A percentile compares a stretch with the other conserved stretches of the same genome.
Evolutionary conservation across 30 jellyfish, hydroid and myxozoan species (phyloP).

Genomic region (Pseudorhiza aurosa): DNA sequence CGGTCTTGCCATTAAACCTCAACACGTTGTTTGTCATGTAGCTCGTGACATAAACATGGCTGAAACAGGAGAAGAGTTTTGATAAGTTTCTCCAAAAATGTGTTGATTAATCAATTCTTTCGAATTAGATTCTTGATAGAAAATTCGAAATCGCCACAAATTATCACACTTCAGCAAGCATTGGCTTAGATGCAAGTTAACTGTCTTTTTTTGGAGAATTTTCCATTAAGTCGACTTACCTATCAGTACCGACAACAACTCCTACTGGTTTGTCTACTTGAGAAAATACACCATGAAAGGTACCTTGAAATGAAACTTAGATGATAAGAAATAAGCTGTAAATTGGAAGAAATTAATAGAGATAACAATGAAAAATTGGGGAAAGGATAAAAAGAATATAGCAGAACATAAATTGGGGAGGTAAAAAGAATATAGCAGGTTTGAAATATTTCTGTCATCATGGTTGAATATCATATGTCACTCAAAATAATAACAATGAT

Average conservation of each 20-base stretch:
- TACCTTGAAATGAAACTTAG: constrained; percentile 13
- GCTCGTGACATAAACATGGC: constrained; percentile 59
- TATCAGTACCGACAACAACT: constrained; percentile 30
- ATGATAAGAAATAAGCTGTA: no score
- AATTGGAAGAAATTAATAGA: no score
- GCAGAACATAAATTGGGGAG: no score
- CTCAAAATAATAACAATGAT: no score
- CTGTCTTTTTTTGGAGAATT: not conserved
- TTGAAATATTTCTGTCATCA: no score
- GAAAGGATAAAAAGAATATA: no score
- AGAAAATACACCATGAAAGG: constrained; percentile 29
- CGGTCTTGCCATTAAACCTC: constrained; percentile 47
- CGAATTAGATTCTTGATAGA: no score
- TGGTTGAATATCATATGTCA: no score
- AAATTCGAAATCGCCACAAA: not conserved
- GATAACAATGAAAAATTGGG: no score
- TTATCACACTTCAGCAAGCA: not conserved
- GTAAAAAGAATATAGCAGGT: no score
- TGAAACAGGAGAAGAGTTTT: not conserved
- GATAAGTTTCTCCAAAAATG: no score
- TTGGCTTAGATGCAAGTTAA: not conserved
- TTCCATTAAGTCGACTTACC: constrained; percentile 18
- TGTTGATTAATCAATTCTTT: no score
- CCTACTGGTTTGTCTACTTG: constrained; percentile 60
- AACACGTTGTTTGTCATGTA: constrained; percentile 39